phyloP scores from a whole-genome alignment of 2,888 invertebrate genomes.

The Tigriopus californicus region DNA sequence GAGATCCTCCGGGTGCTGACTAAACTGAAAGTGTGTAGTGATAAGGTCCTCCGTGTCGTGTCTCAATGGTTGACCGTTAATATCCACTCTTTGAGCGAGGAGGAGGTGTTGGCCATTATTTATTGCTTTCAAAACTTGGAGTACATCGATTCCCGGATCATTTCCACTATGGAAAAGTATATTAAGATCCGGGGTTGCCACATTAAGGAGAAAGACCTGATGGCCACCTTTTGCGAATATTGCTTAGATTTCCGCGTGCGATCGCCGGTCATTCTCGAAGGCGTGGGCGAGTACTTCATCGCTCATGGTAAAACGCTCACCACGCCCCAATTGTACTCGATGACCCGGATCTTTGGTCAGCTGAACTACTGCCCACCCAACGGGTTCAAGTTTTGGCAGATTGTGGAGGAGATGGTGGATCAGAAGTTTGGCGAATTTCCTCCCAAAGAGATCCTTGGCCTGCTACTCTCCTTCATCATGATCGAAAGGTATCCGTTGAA shows the following conservation, averaged over 20 bases:
- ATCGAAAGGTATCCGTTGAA: conserved; percentile 40
- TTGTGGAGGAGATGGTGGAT: conserved; percentile 34
- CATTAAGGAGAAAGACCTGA: conserved; percentile 30
- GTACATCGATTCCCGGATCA: conserved; percentile 37
- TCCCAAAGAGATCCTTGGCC: conserved; percentile 36
- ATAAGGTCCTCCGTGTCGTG: neutral
- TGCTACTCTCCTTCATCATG: conserved; percentile 44
- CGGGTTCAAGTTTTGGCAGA: conserved; percentile 36
- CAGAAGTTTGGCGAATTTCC: conserved; percentile 38
- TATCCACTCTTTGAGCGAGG: neutral
- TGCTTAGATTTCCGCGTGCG: conserved; percentile 39
- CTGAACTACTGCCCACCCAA: conserved; percentile 37
- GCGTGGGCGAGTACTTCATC: conserved; percentile 38
- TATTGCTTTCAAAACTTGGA: conserved; percentile 36
- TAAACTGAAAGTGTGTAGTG: neutral
- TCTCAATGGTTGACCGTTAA: conserved; percentile 7
- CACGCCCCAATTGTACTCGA: conserved; percentile 35
- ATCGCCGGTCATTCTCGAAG: conserved; percentile 37
- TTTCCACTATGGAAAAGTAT: conserved; percentile 41
- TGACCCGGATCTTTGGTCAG: conserved; percentile 41
- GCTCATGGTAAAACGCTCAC: conserved; percentile 32
- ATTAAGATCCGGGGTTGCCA: conserved; percentile 32
- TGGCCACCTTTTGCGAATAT: conserved; percentile 41
- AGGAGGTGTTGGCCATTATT: conserved; percentile 26
- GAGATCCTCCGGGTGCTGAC: conserved; percentile 4